Percentiles rank a stretch among this genome's conserved stretches.
phyloP scores from a whole-genome alignment of 2,113 vertebrate species.

The Okapia johnstoni region DNA sequence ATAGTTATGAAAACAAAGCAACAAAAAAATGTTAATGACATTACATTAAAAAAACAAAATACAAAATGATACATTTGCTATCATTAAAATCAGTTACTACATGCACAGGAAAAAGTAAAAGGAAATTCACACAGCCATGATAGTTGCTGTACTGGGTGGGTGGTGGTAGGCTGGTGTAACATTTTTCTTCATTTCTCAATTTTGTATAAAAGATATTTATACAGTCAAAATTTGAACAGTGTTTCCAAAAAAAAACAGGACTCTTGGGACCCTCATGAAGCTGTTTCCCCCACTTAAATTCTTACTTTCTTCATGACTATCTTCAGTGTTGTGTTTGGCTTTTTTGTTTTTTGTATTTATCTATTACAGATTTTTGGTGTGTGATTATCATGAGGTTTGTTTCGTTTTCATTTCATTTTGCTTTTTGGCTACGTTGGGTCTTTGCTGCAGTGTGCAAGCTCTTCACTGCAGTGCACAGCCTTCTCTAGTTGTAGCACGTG shows the following conservation, averaged over 20 bases:
- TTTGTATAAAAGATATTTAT: neutral
- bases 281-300: neutral
- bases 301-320: neutral
- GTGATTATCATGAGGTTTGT: neutral
- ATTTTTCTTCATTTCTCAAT: neutral
- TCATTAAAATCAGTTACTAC: conserved; percentile 17
- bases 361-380: neutral
- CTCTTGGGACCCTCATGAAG: neutral
- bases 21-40: neutral
- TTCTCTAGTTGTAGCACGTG: neutral
- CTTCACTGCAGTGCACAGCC: neutral
- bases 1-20: neutral
- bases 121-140: neutral
- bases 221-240: neutral
- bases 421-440: neutral
- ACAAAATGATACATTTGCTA: neutral
- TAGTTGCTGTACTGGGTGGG: neutral
- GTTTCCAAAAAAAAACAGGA: neutral
- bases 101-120: conserved; percentile 15
- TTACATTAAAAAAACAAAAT: conserved; percentile 32
- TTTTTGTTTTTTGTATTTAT: neutral
- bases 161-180: neutral
- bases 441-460: neutral
- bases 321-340: neutral
- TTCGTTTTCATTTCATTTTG: neutral